A percentile compares a stretch with the other conserved stretches of the same genome.
phyloP scores from a whole-genome alignment of 2,888 invertebrate species.

The Pachydiplax longipennis region DNA sequence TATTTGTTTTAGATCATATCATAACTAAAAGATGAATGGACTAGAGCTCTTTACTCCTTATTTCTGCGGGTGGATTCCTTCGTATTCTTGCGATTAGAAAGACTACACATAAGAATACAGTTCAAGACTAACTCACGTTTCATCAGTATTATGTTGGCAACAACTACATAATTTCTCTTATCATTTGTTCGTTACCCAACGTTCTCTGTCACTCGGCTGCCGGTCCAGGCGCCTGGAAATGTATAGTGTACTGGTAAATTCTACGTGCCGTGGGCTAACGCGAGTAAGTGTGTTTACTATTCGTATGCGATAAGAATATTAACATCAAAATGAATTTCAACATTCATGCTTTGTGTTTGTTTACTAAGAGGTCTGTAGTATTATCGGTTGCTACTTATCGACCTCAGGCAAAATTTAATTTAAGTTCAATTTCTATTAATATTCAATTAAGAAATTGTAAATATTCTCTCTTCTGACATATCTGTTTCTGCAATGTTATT shows the following conservation, averaged over 20 bases:
- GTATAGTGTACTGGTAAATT: constrained; percentile 61
- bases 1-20: background rate
- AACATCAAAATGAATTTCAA: background rate
- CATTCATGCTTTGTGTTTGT: background rate
- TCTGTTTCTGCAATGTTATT: no score
- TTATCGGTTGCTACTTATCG: background rate
- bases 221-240: constrained; percentile 57
- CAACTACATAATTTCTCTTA: constrained; percentile 8
- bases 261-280: constrained; percentile 58
- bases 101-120: background rate
- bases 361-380: background rate
- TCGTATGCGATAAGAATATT: background rate
- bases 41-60: background rate
- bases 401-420: background rate
- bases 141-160: constrained; percentile 1
- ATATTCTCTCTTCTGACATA: no score
- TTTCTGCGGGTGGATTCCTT: background rate
- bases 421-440: no score
- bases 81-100: background rate
- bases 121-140: background rate
- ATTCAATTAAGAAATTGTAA: no score
- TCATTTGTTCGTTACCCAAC: constrained; percentile 51
- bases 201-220: constrained; percentile 57
- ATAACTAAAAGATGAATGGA: background rate
- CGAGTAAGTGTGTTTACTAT: constrained; percentile 55